Evolutionary conservation across 2,888 invertebrate species (phyloP).

Genomic region (Drosophila recens): DNA sequence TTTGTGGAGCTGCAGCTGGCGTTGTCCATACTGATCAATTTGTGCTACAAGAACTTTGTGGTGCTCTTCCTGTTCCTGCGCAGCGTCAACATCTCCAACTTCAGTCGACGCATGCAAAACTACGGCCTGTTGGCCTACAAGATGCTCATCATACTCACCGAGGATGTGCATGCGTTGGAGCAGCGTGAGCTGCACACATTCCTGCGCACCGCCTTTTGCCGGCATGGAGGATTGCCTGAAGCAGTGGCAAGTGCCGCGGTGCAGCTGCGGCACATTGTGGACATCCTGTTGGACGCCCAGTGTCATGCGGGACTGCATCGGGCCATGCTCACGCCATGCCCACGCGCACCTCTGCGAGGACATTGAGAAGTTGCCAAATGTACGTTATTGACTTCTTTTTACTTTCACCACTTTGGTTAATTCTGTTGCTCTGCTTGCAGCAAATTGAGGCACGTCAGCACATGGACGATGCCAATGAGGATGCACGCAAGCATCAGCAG

Average conservation of each 20-base stretch:
- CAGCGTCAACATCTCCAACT: constrained; percentile 87
- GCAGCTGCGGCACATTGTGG: constrained; percentile 82
- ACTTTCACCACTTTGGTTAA: not conserved
- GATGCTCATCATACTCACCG: constrained; percentile 83
- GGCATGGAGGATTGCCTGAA: constrained; percentile 81
- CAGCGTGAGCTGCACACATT: constrained; percentile 80
- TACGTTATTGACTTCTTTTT: constrained; percentile 49
- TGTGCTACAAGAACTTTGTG: constrained; percentile 92
- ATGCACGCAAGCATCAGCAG: constrained; percentile 80
- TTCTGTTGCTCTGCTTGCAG: constrained; percentile 35
- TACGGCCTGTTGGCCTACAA: constrained; percentile 83
- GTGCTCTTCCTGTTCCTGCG: constrained; percentile 91
- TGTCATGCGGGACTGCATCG: constrained; percentile 76
- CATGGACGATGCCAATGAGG: constrained; percentile 81
- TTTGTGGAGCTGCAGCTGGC: constrained; percentile 85
- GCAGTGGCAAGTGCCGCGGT: constrained; percentile 83
- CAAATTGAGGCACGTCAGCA: constrained; percentile 66
- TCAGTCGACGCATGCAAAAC: constrained; percentile 80
- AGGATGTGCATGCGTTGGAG: constrained; percentile 81
- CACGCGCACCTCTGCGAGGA: constrained; percentile 79
- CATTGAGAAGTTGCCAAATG: constrained; percentile 81
- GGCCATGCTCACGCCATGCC: constrained; percentile 80
- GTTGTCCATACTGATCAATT: constrained; percentile 90
- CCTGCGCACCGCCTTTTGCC: constrained; percentile 80
- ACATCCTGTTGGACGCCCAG: constrained; percentile 81